These are phyloP conservation scores for Glaucidium brasilianum DNA, from an alignment of 2,113 vertebrate genomes.

Conservation along the genomic window DNA sequence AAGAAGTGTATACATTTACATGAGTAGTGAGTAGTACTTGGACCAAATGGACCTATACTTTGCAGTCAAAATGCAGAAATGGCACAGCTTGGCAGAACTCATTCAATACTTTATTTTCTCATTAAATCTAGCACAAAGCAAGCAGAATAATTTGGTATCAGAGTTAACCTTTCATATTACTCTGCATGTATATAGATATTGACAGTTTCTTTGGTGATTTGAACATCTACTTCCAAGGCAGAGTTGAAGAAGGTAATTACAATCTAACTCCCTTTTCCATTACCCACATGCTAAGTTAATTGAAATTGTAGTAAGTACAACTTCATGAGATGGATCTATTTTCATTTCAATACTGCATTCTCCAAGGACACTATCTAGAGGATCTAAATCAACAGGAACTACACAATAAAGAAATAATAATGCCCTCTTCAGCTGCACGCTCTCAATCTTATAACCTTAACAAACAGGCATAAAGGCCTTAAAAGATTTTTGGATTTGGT, in stretches of 20 bases:
- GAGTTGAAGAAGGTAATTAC: background rate
- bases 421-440: background rate
- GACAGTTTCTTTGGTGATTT: background rate
- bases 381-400: conserved; percentile 39
- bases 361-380: background rate
- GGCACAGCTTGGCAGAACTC: background rate
- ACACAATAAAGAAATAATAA: background rate
- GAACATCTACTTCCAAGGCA: background rate
- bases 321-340: conserved; percentile 11
- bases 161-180: background rate
- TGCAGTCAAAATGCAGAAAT: background rate
- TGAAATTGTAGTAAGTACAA: background rate
- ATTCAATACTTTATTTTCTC: background rate
- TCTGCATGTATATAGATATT: background rate
- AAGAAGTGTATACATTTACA: background rate
- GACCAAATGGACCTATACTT: background rate
- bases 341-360: conserved; percentile 19
- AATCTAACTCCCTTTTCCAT: background rate
- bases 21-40: background rate
- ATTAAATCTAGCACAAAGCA: background rate
- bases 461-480: background rate
- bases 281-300: background rate
- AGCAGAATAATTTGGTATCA: background rate
- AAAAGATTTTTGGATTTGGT: background rate
- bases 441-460: background rate